A percentile compares a stretch with the other conserved stretches of the same genome.
phyloP scores from a whole-genome alignment of 92 coral and sea anemone genomes.

The Actinernus sp. region DNA sequence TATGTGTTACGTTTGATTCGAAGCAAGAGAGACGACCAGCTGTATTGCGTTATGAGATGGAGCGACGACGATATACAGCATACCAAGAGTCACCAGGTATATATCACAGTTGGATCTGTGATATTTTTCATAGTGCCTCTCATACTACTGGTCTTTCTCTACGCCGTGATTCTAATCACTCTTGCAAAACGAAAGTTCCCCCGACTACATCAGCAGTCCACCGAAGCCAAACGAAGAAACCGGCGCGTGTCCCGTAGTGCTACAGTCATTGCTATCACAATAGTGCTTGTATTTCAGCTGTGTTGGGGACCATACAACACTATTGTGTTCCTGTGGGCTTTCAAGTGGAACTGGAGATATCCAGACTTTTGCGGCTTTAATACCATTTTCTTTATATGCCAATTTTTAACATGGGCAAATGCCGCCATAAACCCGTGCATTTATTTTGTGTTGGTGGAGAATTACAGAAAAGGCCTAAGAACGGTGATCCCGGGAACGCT shows the following conservation, averaged over 20 bases:
- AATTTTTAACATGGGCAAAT: slow-evolving; percentile 28
- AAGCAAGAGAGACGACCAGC: background rate
- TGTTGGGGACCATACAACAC: slow-evolving; percentile 52
- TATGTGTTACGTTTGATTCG: background rate
- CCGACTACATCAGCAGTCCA: slow-evolving; percentile 40
- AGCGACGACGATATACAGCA: slow-evolving; percentile 8
- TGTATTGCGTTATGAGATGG: slow-evolving; percentile 12
- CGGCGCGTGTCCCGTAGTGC: slow-evolving; percentile 56
- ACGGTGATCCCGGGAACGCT: slow-evolving; percentile 37
- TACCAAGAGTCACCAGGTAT: slow-evolving; percentile 1
- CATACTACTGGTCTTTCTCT: slow-evolving; percentile 22
- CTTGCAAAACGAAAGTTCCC: slow-evolving; percentile 51
- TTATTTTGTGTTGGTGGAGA: slow-evolving; percentile 33
- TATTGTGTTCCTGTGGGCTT: slow-evolving; percentile 29
- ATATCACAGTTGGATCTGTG: slow-evolving; percentile 15
- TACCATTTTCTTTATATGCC: slow-evolving; percentile 14
- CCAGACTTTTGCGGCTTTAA: slow-evolving; percentile 18
- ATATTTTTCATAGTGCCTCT: slow-evolving; percentile 32
- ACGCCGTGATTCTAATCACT: slow-evolving; percentile 43
- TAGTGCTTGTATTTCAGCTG: slow-evolving; percentile 38
- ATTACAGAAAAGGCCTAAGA: slow-evolving; percentile 47
- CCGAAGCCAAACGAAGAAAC: slow-evolving; percentile 36
- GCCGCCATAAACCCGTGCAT: slow-evolving; percentile 42
- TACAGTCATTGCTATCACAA: slow-evolving; percentile 44
- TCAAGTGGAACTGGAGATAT: slow-evolving; percentile 24